phyloP scores from a whole-genome alignment of 30 jellyfish, hydroid and myxozoan genomes.

The Aurelia sp. region DNA sequence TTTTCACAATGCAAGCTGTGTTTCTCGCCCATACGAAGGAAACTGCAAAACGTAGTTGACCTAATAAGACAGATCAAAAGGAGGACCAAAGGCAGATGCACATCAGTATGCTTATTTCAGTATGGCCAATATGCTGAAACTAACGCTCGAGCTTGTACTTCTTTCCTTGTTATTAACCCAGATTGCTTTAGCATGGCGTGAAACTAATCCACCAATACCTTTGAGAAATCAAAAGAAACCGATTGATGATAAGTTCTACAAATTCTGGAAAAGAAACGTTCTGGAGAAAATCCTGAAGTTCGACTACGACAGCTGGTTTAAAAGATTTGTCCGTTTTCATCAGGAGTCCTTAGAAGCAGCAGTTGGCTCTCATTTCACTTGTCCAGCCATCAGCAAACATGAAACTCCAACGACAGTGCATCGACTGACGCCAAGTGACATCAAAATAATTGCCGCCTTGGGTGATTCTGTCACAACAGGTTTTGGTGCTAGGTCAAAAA shows the following conservation, averaged over 20 bases:
- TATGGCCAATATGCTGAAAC: too few species aligned
- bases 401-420: slow-evolving; percentile 65
- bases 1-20: too few species aligned
- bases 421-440: slow-evolving; percentile 75
- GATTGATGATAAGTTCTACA: slow-evolving; percentile 44
- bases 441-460: slow-evolving; percentile 78
- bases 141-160: too few species aligned
- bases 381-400: slow-evolving; percentile 7
- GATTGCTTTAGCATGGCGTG: too few species aligned
- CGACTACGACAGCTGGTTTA: slow-evolving; percentile 71
- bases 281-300: slow-evolving; percentile 31
- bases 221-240: slow-evolving; percentile 38
- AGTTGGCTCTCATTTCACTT: slow-evolving; percentile 37
- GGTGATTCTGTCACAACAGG: slow-evolving; percentile 91
- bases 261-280: slow-evolving; percentile 51
- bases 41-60: too few species aligned
- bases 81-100: too few species aligned
- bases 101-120: too few species aligned
- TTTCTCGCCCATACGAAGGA: too few species aligned
- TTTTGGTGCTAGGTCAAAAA: slow-evolving; percentile 84
- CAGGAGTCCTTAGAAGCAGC: slow-evolving; percentile 4
- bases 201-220: slow-evolving; percentile 1
- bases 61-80: too few species aligned
- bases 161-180: too few species aligned
- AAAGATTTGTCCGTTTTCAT: slow-evolving; percentile 12